phyloP scores from a whole-genome alignment of 2,797 vertebrate genomes.

The Buceros bicornis region DNA sequence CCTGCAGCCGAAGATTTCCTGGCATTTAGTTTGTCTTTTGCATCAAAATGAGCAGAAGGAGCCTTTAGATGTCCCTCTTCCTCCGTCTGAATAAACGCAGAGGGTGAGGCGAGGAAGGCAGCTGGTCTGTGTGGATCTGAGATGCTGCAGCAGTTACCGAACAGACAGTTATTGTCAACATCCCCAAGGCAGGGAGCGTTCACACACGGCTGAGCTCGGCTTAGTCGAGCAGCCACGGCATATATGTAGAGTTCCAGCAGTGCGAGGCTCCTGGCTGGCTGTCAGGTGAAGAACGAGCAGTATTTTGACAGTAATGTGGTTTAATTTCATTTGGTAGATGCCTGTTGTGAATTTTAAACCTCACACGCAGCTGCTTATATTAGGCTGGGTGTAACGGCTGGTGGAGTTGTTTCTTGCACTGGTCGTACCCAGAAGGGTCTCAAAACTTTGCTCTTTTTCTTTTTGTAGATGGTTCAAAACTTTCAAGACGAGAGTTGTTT shows the following conservation, averaged over 20 bases:
- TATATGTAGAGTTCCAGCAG: background rate
- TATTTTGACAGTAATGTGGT: background rate
- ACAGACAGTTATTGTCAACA: background rate
- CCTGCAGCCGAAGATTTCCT: background rate
- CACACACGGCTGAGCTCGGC: background rate
- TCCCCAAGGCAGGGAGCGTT: background rate
- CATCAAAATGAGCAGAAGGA: background rate
- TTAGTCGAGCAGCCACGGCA: background rate
- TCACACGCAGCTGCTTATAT: fast-evolving
- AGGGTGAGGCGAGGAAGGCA: background rate
- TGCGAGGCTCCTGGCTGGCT: background rate
- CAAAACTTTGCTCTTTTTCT: background rate
- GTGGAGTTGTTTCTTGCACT: background rate
- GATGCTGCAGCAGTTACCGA: background rate
- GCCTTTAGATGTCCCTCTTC: background rate
- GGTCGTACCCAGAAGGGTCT: background rate
- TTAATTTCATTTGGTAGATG: background rate
- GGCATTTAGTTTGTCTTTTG: background rate
- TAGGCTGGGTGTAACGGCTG: background rate
- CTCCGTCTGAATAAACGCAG: background rate
- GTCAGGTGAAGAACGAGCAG: background rate
- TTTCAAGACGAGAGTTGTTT: constrained; percentile 95
- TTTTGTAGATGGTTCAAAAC: constrained; percentile 93
- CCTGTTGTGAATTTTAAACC: background rate
- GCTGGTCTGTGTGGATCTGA: background rate